Percentiles rank a stretch among this genome's conserved stretches.
Conservation (phyloP, 2,888 invertebrate genomes). For the Drosophila ochracea region DNA sequence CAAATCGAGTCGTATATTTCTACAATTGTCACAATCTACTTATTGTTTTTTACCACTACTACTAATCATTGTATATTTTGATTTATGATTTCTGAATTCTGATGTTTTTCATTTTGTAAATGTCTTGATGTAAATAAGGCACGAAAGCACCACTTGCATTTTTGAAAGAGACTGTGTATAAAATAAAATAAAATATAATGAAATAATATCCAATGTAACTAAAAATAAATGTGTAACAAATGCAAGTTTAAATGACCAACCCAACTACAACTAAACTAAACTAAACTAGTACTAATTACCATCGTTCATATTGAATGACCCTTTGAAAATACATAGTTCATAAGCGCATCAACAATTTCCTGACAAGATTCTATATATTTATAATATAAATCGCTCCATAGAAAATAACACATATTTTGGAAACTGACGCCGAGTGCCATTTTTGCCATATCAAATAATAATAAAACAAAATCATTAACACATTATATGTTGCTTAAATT, state of each 20-base stretch:
- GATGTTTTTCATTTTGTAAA: slow-evolving; percentile 38
- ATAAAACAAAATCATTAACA: slow-evolving; percentile 10
- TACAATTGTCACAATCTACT: slow-evolving; percentile 10
- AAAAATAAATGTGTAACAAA: slow-evolving; percentile 30
- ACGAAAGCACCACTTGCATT: slow-evolving; percentile 61
- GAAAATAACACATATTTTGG: slow-evolving; percentile 13
- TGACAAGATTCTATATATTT: neutral
- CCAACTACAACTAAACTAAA: slow-evolving; percentile 18
- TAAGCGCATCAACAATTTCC: slow-evolving; percentile 27
- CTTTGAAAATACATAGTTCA: slow-evolving; percentile 33
- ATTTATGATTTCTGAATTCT: slow-evolving; percentile 11
- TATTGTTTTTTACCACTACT: slow-evolving; percentile 11
- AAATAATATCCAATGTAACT: neutral
- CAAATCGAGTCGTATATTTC: slow-evolving; percentile 10
- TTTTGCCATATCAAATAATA: slow-evolving; percentile 44
- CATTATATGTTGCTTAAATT: slow-evolving; percentile 30
- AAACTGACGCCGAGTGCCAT: slow-evolving; percentile 31
- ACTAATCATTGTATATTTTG: slow-evolving; percentile 22
- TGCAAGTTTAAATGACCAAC: slow-evolving; percentile 37
- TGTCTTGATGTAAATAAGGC: slow-evolving; percentile 27
- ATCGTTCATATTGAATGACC: slow-evolving; percentile 82
- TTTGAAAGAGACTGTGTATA: slow-evolving; percentile 69
- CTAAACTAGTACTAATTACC: slow-evolving; percentile 28
- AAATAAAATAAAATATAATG: slow-evolving; percentile 36
- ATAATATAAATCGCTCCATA: slow-evolving; percentile 11